Evolutionary conservation across 2,797 vertebrate species (phyloP).

Genomic region (Gobio occitaniae): DNA sequence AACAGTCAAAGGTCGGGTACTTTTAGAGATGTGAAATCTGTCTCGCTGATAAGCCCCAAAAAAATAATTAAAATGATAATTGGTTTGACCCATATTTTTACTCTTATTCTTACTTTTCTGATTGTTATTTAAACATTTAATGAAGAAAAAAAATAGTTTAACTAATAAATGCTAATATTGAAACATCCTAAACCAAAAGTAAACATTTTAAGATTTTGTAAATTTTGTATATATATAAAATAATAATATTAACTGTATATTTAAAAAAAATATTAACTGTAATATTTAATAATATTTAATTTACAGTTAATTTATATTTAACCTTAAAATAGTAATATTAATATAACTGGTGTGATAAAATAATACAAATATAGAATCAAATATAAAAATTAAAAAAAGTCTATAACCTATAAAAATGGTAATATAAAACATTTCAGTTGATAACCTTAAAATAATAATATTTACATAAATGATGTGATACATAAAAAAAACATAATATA

Average conservation of each 20-base stretch:
- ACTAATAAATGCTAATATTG: background rate
- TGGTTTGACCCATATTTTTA: background rate
- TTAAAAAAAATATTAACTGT: background rate
- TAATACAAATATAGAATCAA: background rate
- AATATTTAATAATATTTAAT: no score
- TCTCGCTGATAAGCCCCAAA: background rate
- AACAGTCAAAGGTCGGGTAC: background rate
- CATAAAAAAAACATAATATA: background rate
- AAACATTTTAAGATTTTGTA: no score
- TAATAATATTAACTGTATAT: no score
- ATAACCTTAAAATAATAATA: background rate
- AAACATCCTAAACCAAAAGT: background rate
- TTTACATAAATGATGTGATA: background rate
- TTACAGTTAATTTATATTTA: no score
- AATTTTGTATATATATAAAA: no score
- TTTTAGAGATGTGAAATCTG: background rate
- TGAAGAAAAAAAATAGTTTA: background rate
- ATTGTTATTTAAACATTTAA: background rate
- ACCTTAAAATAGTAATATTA: background rate
- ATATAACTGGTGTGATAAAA: background rate
- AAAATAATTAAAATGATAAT: background rate
- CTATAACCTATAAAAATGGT: background rate
- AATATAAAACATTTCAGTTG: background rate
- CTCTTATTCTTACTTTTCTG: background rate
- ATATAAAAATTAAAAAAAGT: background rate